These are phyloP conservation scores for Otus scops DNA, from an alignment of 2,797 vertebrate genomes.

Conservation along the genomic window DNA sequence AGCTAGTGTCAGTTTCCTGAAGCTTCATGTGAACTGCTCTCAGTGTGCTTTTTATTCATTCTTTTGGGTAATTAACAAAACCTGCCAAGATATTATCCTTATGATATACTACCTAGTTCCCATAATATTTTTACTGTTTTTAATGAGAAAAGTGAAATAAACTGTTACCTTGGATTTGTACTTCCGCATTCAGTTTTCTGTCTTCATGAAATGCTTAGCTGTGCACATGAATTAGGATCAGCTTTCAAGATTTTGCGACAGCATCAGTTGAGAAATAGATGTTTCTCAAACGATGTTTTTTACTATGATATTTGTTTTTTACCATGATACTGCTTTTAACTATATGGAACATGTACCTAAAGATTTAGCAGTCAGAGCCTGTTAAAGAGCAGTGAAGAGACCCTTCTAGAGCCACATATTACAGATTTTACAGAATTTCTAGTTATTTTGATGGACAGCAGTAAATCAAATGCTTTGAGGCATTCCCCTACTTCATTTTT, in stretches of 20 bases:
- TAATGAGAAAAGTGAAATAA: not conserved
- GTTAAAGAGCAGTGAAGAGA: not conserved
- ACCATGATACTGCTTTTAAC: not conserved
- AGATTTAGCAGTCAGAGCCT: not conserved
- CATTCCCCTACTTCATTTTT: not conserved
- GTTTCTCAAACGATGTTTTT: not conserved
- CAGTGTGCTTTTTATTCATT: not conserved
- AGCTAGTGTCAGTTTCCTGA: not conserved
- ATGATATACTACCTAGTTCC: not conserved
- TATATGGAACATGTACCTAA: fast-evolving
- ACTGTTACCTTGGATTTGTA: not conserved
- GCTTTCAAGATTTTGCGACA: not conserved
- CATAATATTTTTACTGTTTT: not conserved
- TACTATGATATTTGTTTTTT: not conserved
- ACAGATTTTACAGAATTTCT: not conserved
- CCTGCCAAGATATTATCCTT: not conserved
- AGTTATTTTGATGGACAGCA: not conserved
- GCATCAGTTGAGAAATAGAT: not conserved
- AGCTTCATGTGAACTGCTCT: not conserved
- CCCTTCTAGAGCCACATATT: not conserved
- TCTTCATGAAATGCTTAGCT: not conserved
- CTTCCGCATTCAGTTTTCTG: not conserved
- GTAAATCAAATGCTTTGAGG: not conserved
- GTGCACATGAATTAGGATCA: not conserved
- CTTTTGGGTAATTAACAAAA: not conserved